Base-by-base conservation (phyloP, 2,797 vertebrate species). In the Girardinus metallicus region DNA sequence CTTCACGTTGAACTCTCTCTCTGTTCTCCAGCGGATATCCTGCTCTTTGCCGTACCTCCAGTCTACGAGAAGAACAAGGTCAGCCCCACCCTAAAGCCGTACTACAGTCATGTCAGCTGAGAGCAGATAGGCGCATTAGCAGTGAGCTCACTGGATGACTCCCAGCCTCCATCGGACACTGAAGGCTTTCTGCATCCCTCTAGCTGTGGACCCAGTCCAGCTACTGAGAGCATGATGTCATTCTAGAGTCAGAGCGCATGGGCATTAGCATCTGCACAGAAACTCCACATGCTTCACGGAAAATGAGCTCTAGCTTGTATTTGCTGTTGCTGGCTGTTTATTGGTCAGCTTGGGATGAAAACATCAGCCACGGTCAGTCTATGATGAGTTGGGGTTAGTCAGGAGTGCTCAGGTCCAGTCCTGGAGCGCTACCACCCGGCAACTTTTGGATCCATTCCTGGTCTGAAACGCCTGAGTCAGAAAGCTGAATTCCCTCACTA, bases 41-140 rank as follows among this genome's bases (percentile, higher is more conserved):
- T 98, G 53, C 89, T 96, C 66, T 99, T 99, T 80, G 96, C 96
- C 6, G 78, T 97, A 57, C 98, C 97, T 0, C 93, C 96, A 4
- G 26, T 98, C 86, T 99, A 99, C 76, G 97, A 98, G 94, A 98
- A 97, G 92, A 97, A 99, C 93, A 97, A 99, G 97, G 97, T 98
- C 86, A 94, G 75, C 47, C 46, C 34, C 23, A 10, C 47, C 57
- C 66, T 13, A 5, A 51, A 12, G 6, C 3, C 16, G 34, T 1
- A 4, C 41, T 10, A 13, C 39, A 43, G 8, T 44, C n/a, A 83
- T 76, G 41, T 78, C 83, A 84, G 15, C 10, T 1, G 60, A 13
- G 49, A 2, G 60, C 39, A 3, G 36, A 53, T 49, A 1, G 36
- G 1, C 4, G 73, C 64, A 1, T 66, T 72, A 77, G 83, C 79